Percentiles rank a stretch among this genome's conserved stretches.
Evolutionary conservation across 2,797 vertebrate species (phyloP).

Genomic region (Coregonus ussuriensis): DNA sequence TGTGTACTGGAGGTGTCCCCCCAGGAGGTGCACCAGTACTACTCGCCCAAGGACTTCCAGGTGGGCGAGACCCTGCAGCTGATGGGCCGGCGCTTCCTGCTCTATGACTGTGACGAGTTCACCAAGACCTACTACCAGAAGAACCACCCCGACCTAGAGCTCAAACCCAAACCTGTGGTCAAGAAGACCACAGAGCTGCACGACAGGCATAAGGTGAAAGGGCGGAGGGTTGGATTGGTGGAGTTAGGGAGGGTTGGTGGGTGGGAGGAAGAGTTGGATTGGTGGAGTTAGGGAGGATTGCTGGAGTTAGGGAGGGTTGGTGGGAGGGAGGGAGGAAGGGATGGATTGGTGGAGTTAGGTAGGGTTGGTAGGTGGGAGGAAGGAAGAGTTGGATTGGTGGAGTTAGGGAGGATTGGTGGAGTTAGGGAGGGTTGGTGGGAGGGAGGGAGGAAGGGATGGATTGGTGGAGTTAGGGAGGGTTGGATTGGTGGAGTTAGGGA

Average conservation of each 20-base stretch:
- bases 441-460: not conserved
- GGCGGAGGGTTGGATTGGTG: not conserved
- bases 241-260: no score
- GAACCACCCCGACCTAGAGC: slow-evolving; percentile 79
- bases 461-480: no score
- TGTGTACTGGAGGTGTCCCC: slow-evolving; percentile 88
- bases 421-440: not conserved
- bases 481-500: not conserved
- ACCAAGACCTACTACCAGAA: slow-evolving; percentile 82
- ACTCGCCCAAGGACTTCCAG: slow-evolving; percentile 86
- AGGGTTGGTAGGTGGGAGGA: no score
- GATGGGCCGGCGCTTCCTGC: slow-evolving; percentile 82
- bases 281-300: no score
- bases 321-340: not conserved
- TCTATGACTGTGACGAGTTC: slow-evolving; percentile 88
- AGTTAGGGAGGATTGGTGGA: not conserved
- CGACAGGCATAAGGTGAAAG: slow-evolving; percentile 73
- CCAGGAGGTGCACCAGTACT: slow-evolving; percentile 88
- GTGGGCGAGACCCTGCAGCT: slow-evolving; percentile 82
- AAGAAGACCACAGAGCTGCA: slow-evolving; percentile 46
- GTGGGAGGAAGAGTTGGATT: no score
- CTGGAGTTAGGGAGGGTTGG: no score
- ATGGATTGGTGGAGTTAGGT: not conserved
- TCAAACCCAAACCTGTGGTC: slow-evolving; percentile 71
- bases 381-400: no score